Percentiles rank a stretch among this genome's conserved stretches.
Conservation (phyloP, 2,888 invertebrate genomes). For the Anticlea derivata region DNA sequence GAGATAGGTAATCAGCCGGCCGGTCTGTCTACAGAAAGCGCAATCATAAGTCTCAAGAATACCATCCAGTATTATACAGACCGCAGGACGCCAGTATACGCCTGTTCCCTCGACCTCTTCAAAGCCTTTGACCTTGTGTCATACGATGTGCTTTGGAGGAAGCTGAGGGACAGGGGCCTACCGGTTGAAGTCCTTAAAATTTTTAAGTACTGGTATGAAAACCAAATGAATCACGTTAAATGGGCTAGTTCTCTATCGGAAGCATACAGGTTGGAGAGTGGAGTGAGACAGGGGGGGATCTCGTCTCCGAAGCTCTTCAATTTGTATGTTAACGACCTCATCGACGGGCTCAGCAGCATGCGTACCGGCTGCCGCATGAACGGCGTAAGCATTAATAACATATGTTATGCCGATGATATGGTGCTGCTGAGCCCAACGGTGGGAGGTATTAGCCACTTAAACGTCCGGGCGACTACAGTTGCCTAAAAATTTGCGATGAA, state of each 20-base stretch:
- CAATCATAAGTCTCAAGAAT: constrained; percentile 19
- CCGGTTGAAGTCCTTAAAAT: too few species aligned
- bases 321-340: background rate
- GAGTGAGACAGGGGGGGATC: background rate
- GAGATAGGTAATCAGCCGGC: too few species aligned
- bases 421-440: background rate
- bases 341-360: background rate
- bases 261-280: background rate
- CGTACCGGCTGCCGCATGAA: background rate
- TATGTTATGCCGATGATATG: background rate
- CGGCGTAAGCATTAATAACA: background rate
- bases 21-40: constrained; percentile 23
- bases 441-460: too few species aligned
- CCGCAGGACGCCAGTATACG: constrained; percentile 7
- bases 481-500: too few species aligned
- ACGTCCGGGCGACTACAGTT: too few species aligned
- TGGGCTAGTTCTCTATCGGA: background rate
- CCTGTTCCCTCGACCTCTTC: constrained; percentile 12
- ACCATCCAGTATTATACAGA: constrained; percentile 11
- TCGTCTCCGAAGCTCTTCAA: background rate
- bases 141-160: constrained; percentile 5
- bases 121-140: constrained; percentile 14
- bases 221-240: background rate
- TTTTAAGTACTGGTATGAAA: background rate
- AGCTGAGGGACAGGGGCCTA: background rate